phyloP scores from a whole-genome alignment of 2,888 invertebrate species.

The Copidosoma aretas region DNA sequence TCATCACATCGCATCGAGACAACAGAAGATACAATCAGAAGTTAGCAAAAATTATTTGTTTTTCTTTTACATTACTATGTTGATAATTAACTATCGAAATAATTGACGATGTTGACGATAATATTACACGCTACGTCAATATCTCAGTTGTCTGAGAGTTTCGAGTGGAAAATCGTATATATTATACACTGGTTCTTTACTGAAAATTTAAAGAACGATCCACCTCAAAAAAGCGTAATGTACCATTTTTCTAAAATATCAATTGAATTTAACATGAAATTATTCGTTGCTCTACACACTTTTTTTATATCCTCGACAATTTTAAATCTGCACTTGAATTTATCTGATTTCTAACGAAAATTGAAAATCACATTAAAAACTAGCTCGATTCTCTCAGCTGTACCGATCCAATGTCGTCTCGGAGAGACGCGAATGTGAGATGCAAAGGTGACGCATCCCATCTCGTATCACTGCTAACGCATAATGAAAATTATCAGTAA shows the following conservation, averaged over 20 bases:
- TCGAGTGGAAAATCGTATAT: conserved; percentile 36
- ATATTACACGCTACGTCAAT: conserved; percentile 19
- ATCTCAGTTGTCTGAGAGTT: conserved; percentile 47
- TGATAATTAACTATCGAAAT: conserved; percentile 32
- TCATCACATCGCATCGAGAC: conserved; percentile 9
- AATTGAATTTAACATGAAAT: too few relatives aligned
- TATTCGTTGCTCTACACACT: too few relatives aligned
- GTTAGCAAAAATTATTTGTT: conserved; percentile 56
- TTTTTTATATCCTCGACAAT: too few relatives aligned
- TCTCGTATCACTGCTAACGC: conserved; percentile 27
- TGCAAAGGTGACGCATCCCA: conserved; percentile 42
- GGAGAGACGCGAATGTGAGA: conserved; percentile 52
- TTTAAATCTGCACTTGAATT: too few relatives aligned
- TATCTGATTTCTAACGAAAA: too few relatives aligned
- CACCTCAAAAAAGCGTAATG: too few relatives aligned
- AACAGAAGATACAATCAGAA: conserved; percentile 42
- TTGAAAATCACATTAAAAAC: background rate
- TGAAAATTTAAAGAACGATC: too few relatives aligned
- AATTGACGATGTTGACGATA: conserved; percentile 17
- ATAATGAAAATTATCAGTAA: too few relatives aligned
- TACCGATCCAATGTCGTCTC: conserved; percentile 51
- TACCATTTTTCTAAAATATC: too few relatives aligned
- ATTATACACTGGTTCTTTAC: background rate
- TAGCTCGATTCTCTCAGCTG: conserved; percentile 41
- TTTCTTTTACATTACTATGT: conserved; percentile 46